These are phyloP conservation scores for Cephus cinctus DNA, from an alignment of 1,140 invertebrate genomes.

Conservation along the genomic window DNA sequence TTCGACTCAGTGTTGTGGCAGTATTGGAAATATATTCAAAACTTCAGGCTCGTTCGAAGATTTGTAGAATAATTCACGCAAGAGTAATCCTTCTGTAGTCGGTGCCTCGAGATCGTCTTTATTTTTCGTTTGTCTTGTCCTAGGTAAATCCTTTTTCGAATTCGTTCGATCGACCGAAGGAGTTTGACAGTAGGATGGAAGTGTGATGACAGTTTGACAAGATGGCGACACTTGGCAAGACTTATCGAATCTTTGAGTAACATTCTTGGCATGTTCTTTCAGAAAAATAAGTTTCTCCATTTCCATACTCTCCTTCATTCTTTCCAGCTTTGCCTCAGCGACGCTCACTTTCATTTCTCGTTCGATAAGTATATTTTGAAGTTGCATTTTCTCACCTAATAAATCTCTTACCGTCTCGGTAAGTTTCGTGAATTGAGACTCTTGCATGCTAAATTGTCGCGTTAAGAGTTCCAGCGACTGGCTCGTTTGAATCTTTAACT, in stretches of 20 bases:
- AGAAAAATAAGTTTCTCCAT: constrained; percentile 29
- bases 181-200: background rate
- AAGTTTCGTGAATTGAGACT: constrained; percentile 34
- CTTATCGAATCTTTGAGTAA: constrained; percentile 21
- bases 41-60: too few species aligned
- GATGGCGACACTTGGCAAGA: constrained; percentile 28
- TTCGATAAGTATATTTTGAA: constrained; percentile 29
- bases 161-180: constrained; percentile 2
- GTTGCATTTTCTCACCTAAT: constrained; percentile 30
- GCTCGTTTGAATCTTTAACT: constrained; percentile 27
- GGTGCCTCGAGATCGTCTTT: constrained; percentile 31
- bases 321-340: constrained; percentile 20
- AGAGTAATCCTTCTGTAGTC: constrained; percentile 26
- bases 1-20: too few species aligned
- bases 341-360: constrained; percentile 20
- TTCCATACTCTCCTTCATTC: constrained; percentile 21
- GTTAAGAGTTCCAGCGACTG: constrained; percentile 30
- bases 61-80: constrained; percentile 36
- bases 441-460: constrained; percentile 31
- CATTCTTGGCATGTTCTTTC: constrained; percentile 27
- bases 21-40: too few species aligned
- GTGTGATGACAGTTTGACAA: background rate
- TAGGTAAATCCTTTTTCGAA: constrained; percentile 5
- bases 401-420: constrained; percentile 31
- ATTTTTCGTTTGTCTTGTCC: constrained; percentile 20